Evolutionary conservation across 2,888 invertebrate genomes (phyloP).

Genomic region (Onthophagus sagittarius): DNA sequence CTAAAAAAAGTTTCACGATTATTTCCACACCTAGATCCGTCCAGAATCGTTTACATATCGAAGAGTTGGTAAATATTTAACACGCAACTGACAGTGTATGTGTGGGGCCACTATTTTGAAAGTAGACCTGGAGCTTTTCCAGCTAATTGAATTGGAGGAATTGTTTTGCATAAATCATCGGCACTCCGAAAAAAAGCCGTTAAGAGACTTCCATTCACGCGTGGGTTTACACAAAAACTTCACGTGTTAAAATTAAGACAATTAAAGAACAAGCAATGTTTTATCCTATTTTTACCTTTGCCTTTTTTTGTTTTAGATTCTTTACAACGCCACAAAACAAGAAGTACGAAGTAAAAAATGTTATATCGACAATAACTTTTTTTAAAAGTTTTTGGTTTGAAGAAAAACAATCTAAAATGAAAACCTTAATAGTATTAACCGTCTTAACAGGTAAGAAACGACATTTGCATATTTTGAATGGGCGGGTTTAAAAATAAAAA

Average conservation of each 20-base stretch:
- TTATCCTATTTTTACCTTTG: too few relatives aligned
- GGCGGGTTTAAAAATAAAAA: background rate
- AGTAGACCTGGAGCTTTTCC: background rate
- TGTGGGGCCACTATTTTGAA: background rate
- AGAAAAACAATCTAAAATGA: background rate
- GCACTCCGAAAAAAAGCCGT: background rate
- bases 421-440: background rate
- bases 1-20: background rate
- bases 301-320: too few relatives aligned
- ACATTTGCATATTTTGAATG: background rate
- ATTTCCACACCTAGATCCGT: background rate
- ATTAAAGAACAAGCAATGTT: too few relatives aligned
- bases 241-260: too few relatives aligned
- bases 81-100: background rate
- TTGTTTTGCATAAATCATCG: background rate
- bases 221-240: background rate
- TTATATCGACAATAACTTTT: too few relatives aligned
- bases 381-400: too few relatives aligned
- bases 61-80: background rate
- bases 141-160: background rate
- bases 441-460: slow-evolving; percentile 1
- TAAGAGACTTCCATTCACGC: background rate
- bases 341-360: too few relatives aligned
- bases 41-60: background rate
- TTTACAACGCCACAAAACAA: too few relatives aligned